Evolutionary conservation across 2,797 vertebrate genomes (phyloP).

Genomic region (Otolemur crassicaudatus): DNA sequence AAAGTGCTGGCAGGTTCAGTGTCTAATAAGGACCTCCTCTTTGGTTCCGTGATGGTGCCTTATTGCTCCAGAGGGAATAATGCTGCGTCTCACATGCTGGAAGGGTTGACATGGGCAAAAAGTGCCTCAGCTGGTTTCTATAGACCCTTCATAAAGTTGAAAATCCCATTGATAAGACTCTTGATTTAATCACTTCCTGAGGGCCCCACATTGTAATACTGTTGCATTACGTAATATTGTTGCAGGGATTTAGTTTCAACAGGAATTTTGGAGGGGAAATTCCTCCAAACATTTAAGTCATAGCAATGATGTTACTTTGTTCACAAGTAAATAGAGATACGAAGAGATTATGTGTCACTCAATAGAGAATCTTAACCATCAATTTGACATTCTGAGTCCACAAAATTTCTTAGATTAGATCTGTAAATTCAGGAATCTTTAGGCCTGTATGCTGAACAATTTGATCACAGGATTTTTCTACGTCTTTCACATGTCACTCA

Average conservation of each 20-base stretch:
- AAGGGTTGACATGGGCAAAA: neutral
- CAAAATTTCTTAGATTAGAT: neutral
- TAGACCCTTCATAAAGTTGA: neutral
- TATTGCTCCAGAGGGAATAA: neutral
- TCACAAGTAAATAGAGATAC: neutral
- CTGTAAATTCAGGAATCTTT: neutral
- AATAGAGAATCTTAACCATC: neutral
- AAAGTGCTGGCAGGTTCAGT: neutral
- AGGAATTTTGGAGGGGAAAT: neutral
- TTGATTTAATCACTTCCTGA: neutral
- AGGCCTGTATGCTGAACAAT: neutral
- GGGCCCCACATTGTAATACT: neutral
- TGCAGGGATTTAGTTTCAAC: neutral
- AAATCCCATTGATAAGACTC: neutral
- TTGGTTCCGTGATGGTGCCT: neutral
- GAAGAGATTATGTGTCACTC: neutral
- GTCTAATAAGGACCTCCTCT: neutral
- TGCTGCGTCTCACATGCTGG: no score
- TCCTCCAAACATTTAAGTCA: neutral
- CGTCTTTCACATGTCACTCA: neutral
- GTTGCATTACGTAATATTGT: neutral
- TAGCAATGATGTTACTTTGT: neutral
- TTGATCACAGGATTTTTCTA: neutral
- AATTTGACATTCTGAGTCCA: neutral
- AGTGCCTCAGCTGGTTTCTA: neutral